Evolutionary conservation across 1,140 invertebrate genomes (phyloP).

Genomic region (Penaeus vannamei): DNA sequence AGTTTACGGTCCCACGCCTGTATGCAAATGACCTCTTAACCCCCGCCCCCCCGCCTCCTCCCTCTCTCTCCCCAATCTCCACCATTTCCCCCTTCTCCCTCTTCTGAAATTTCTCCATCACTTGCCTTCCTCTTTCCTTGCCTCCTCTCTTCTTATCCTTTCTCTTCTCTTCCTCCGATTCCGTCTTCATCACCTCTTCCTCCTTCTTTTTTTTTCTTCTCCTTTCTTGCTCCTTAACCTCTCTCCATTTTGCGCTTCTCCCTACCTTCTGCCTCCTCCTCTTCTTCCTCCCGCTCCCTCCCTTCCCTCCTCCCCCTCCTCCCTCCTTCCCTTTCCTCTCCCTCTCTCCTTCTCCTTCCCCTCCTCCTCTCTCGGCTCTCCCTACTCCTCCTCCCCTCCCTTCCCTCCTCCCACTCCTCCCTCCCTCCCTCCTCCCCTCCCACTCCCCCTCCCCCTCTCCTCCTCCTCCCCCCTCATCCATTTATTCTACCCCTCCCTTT

Average conservation of each 20-base stretch:
- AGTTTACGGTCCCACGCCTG: too few relatives aligned
- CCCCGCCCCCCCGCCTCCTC: not conserved
- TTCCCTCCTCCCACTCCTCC: too few relatives aligned
- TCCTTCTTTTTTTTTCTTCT: constrained; percentile 5
- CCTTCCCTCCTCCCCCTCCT: not conserved
- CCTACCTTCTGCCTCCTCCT: not conserved
- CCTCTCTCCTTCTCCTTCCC: not conserved
- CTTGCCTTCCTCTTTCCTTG: not conserved
- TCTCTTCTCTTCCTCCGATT: not conserved
- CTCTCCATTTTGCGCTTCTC: not conserved
- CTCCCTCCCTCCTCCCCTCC: not conserved
- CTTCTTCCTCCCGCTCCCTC: not conserved
- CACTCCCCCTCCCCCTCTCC: constrained; percentile 8
- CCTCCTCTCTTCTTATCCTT: not conserved
- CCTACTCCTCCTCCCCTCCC: not conserved
- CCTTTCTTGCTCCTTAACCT: constrained; percentile 21
- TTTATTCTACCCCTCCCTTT: not conserved
- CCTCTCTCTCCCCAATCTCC: not conserved
- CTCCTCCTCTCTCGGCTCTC: not conserved
- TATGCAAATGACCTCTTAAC: not conserved
- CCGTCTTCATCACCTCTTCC: not conserved
- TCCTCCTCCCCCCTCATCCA: not conserved
- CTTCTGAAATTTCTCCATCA: not conserved
- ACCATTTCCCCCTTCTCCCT: not conserved
- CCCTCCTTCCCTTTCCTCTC: constrained; percentile 3